Conservation (phyloP, 2,888 invertebrate genomes). For the Acrobasis suavella region DNA sequence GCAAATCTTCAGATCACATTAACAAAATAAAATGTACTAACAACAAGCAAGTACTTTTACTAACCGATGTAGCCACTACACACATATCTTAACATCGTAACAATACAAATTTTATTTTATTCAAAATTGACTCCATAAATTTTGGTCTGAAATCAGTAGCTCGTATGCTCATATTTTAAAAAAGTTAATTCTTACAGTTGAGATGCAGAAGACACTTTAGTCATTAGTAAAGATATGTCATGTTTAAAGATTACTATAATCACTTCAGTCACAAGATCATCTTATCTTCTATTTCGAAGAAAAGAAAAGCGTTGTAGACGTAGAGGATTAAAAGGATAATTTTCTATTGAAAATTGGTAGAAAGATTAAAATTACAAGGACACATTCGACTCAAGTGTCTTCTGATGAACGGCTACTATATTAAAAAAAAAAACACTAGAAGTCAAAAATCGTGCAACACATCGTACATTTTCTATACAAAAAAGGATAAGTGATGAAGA, state of each 20-base stretch:
- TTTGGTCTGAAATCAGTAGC: conserved; percentile 68
- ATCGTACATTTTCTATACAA: too few relatives aligned
- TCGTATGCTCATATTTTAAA: conserved; percentile 42
- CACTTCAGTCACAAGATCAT: conserved; percentile 18
- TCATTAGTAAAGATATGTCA: conserved; percentile 22
- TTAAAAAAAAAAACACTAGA: neutral
- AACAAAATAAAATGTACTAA: conserved; percentile 70
- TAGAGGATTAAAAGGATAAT: neutral
- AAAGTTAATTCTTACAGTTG: conserved; percentile 24
- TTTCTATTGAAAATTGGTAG: neutral
- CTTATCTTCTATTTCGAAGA: neutral
- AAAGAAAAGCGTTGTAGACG: conserved; percentile 13
- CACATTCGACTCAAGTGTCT: conserved; percentile 9
- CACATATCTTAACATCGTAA: conserved; percentile 60
- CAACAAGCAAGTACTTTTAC: conserved; percentile 59
- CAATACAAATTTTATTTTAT: conserved; percentile 63
- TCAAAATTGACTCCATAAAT: conserved; percentile 75
- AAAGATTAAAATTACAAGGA: neutral
- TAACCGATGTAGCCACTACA: conserved; percentile 61
- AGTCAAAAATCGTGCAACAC: neutral
- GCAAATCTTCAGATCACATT: conserved; percentile 75
- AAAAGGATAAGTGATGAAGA: too few relatives aligned
- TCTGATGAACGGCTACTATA: conserved; percentile 6
- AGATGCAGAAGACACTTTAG: conserved; percentile 26
- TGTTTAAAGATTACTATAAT: neutral